These are phyloP conservation scores for Pachyrhynchus sulphureomaculatus DNA, from an alignment of 1,140 invertebrate genomes.

Conservation along the genomic window DNA sequence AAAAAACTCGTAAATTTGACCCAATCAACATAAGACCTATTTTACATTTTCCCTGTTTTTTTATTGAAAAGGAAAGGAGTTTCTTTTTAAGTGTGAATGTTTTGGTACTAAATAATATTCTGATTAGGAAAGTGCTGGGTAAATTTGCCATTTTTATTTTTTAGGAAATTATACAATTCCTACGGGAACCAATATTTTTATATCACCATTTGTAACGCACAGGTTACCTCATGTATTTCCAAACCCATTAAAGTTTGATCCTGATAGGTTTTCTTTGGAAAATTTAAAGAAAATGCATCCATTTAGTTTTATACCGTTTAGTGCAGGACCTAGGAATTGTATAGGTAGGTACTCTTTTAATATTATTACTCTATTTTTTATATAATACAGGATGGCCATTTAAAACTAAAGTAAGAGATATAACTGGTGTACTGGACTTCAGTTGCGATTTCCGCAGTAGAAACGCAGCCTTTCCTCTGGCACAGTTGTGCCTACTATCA, in stretches of 20 bases:
- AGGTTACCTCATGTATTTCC: conserved; percentile 64
- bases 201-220: conserved; percentile 61
- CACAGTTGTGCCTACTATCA: too few species aligned
- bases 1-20: too few species aligned
- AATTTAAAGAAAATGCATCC: conserved; percentile 59
- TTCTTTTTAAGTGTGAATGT: too few species aligned
- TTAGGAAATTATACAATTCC: conserved; percentile 47
- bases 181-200: conserved; percentile 46
- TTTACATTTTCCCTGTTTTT: too few species aligned
- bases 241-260: conserved; percentile 71
- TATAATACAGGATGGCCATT: not conserved
- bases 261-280: conserved; percentile 67
- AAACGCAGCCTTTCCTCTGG: too few species aligned
- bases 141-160: too few species aligned
- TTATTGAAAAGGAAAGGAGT: too few species aligned
- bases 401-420: not conserved
- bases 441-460: too few species aligned
- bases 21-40: too few species aligned
- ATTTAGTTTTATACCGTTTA: conserved; percentile 70
- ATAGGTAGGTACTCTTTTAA: conserved; percentile 56
- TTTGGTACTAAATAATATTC: too few species aligned
- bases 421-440: not conserved
- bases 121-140: too few species aligned
- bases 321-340: conserved; percentile 68
- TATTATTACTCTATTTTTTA: too few species aligned